Conservation (phyloP, 2,888 invertebrate genomes). For the Harmothoe impar region DNA sequence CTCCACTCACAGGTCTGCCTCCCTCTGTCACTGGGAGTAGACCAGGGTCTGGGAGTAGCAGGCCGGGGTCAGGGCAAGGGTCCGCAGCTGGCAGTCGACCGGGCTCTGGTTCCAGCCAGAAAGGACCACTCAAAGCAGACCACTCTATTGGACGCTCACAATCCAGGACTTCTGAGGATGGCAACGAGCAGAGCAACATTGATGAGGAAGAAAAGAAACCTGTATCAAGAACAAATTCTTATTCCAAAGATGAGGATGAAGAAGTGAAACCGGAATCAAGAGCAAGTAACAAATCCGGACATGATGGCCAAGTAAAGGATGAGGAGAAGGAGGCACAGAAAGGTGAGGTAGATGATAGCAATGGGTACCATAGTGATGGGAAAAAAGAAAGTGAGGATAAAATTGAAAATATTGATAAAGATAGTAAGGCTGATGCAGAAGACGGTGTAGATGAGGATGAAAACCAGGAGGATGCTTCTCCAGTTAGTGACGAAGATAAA, state of each 20-base stretch:
- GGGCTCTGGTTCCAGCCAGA: slow-evolving; percentile 43
- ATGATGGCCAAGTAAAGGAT: background rate
- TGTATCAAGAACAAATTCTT: background rate
- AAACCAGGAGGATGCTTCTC: background rate
- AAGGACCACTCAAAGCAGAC: slow-evolving; percentile 50
- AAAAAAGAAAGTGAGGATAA: background rate
- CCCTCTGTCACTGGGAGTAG: background rate
- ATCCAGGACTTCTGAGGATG: background rate
- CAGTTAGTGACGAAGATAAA: background rate
- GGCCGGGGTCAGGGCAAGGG: background rate
- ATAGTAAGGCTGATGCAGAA: background rate
- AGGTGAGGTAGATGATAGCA: slow-evolving; percentile 23
- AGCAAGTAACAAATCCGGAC: background rate
- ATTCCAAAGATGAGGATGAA: slow-evolving; percentile 35
- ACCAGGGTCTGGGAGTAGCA: slow-evolving; percentile 30
- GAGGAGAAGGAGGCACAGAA: background rate
- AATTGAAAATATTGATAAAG: background rate
- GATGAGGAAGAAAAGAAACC: background rate
- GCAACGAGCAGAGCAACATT: background rate
- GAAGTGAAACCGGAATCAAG: slow-evolving; percentile 36
- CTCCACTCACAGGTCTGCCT: background rate
- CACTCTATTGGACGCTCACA: background rate
- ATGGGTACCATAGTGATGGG: background rate
- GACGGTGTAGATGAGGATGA: background rate
- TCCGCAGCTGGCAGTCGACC: background rate